Percentiles rank a stretch among this genome's conserved stretches.
phyloP scores from a whole-genome alignment of 2,113 vertebrate genomes.

The Antigone vipio region DNA sequence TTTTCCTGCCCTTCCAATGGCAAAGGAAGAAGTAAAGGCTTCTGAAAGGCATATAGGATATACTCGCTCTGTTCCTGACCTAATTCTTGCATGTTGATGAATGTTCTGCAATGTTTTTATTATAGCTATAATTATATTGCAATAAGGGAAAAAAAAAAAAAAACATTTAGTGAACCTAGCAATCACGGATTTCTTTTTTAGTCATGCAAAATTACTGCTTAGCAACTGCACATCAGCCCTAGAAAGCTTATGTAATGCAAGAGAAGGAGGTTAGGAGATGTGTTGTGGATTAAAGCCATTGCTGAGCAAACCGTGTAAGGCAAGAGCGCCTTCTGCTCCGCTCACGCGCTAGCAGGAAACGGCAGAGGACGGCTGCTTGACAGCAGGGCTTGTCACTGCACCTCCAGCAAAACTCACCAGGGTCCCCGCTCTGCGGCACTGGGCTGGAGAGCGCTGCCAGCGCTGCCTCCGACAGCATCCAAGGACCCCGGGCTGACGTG shows the following conservation, averaged over 20 bases:
- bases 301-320: not conserved
- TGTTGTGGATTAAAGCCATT: not conserved
- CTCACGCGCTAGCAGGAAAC: not conserved
- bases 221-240: not conserved
- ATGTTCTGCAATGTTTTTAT: not conserved
- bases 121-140: not conserved
- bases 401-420: not conserved
- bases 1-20: not conserved
- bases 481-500: not conserved
- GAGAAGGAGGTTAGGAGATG: not conserved
- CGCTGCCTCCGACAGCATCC: accelerated
- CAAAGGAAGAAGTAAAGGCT: not conserved
- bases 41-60: not conserved
- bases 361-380: not conserved
- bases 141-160: not conserved
- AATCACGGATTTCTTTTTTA: conserved; percentile 36
- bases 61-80: not conserved
- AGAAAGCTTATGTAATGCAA: not conserved
- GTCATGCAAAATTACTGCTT: conserved; percentile 17
- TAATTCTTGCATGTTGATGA: not conserved
- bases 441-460: accelerated
- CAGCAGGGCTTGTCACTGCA: not conserved
- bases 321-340: not conserved
- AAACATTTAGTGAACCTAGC: not conserved
- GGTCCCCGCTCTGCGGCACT: not conserved